These are phyloP conservation scores for Drosophila equinoxialis DNA, from an alignment of 1,140 invertebrate genomes.

Conservation along the genomic window DNA sequence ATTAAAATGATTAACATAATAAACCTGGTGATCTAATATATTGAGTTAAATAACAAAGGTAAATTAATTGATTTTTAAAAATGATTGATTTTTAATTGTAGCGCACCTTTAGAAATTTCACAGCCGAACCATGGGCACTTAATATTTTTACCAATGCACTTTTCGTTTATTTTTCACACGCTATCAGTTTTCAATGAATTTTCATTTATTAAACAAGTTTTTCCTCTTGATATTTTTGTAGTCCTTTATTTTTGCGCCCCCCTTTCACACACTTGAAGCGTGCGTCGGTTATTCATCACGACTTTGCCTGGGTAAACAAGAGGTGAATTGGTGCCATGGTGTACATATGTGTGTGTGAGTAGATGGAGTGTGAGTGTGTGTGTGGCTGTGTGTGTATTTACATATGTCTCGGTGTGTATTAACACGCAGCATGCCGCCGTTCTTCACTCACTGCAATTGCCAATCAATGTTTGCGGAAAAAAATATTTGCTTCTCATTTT, in stretches of 20 bases:
- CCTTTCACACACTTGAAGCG: constrained; percentile 43
- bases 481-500: constrained; percentile 76
- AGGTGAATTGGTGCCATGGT: constrained; percentile 6
- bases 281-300: constrained; percentile 58
- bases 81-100: background rate
- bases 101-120: constrained; percentile 30
- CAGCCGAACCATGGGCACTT: constrained; percentile 46
- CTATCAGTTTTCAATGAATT: constrained; percentile 80
- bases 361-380: background rate
- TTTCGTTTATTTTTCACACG: constrained; percentile 77
- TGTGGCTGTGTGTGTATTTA: constrained; percentile 29
- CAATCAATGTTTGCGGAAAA: constrained; percentile 79
- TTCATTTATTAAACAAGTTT: constrained; percentile 65
- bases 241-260: constrained; percentile 35
- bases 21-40: no score
- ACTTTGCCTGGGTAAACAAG: constrained; percentile 49
- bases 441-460: constrained; percentile 49
- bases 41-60: no score
- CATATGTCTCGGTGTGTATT: constrained; percentile 48
- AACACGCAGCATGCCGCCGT: constrained; percentile 38
- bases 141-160: constrained; percentile 56
- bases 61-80: no score
- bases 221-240: constrained; percentile 30
- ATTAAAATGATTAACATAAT: no score
- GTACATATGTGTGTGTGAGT: background rate